Conservation (phyloP, 2,888 invertebrate species). For the Polymixis flavicincta region DNA sequence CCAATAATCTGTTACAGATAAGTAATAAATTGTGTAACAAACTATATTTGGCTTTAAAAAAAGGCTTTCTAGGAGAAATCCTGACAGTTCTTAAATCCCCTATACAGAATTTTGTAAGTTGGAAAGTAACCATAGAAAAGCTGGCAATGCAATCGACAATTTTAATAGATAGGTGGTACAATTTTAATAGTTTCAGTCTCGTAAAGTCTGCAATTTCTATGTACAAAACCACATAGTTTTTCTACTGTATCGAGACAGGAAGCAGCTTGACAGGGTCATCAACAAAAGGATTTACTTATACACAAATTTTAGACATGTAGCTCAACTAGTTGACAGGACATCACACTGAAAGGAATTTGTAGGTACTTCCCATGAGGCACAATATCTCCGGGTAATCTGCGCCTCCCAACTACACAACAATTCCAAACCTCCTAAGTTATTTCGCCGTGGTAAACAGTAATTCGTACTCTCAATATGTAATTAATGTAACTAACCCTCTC, state of each 20-base stretch:
- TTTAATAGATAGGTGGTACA: neutral
- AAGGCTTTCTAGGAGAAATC: neutral
- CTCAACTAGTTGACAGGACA: neutral
- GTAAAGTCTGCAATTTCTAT: neutral
- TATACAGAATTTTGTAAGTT: neutral
- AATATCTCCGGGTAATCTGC: neutral
- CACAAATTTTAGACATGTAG: neutral
- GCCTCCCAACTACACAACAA: conserved; percentile 15
- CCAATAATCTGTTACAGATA: conserved; percentile 1
- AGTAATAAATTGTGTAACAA: neutral
- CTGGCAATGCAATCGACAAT: neutral
- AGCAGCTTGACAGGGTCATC: neutral
- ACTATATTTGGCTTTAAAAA: too few species aligned
- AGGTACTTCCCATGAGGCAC: neutral
- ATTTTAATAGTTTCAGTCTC: neutral
- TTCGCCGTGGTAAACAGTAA: conserved; percentile 37
- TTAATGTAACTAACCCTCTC: conserved; percentile 40
- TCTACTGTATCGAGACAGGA: too few species aligned
- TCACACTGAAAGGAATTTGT: neutral
- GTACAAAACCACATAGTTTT: too few species aligned
- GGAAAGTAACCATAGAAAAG: neutral
- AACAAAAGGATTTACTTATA: neutral
- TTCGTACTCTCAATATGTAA: conserved; percentile 46
- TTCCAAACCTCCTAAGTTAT: conserved; percentile 33
- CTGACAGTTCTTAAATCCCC: too few species aligned